These are phyloP conservation scores for Nomada goodeniana DNA, from an alignment of 2,888 invertebrate genomes.

Conservation along the genomic window DNA sequence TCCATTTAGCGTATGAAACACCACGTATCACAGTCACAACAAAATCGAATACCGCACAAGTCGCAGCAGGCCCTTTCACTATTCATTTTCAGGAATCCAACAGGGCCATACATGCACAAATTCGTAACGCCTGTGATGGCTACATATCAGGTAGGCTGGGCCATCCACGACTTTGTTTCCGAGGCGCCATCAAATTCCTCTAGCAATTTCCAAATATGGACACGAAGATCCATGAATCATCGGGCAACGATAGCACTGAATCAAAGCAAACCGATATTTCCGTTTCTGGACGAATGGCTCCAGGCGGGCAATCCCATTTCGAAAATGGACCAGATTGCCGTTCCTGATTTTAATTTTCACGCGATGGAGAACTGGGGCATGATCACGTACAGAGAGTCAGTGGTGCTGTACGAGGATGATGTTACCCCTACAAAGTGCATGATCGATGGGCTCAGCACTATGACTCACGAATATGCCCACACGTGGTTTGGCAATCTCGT, in stretches of 20 bases:
- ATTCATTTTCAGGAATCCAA: no score
- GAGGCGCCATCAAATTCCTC: constrained; percentile 28
- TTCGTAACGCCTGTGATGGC: constrained; percentile 74
- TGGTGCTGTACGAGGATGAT: constrained; percentile 56
- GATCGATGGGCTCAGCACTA: constrained; percentile 70
- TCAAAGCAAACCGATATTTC: constrained; percentile 68
- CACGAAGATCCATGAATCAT: constrained; percentile 61
- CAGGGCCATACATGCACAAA: not conserved
- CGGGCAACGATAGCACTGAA: constrained; percentile 53
- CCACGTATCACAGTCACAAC: no score
- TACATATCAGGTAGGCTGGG: constrained; percentile 78
- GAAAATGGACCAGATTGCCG: constrained; percentile 92
- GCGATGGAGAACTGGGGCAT: constrained; percentile 98
- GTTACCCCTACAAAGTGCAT: constrained; percentile 59
- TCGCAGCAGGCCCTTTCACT: no score
- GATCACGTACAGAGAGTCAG: constrained; percentile 88
- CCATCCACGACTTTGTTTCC: constrained; percentile 71
- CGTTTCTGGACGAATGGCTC: constrained; percentile 64
- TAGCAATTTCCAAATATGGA: constrained; percentile 67
- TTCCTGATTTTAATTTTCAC: constrained; percentile 93
- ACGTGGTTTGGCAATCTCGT: constrained; percentile 85
- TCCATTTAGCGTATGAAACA: no score
- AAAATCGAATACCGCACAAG: no score
- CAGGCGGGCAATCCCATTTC: constrained; percentile 78
- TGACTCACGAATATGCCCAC: constrained; percentile 86